phyloP scores from a whole-genome alignment of 1,140 invertebrate species.

The Nasonia longicornis region DNA sequence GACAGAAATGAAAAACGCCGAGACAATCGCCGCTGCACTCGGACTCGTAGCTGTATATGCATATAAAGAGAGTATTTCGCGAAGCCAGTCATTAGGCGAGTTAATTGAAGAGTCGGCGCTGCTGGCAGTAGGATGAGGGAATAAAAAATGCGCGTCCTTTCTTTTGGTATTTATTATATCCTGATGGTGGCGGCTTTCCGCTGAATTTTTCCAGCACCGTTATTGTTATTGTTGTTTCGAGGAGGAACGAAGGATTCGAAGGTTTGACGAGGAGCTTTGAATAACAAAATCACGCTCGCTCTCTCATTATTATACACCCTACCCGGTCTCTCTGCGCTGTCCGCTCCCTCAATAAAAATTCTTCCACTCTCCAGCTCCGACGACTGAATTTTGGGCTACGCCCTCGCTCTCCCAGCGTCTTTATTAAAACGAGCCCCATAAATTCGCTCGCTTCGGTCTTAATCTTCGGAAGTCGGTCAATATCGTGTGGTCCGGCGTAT shows the following conservation, averaged over 20 bases:
- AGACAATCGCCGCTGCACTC: neutral
- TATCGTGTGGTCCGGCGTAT: neutral
- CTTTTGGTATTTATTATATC: neutral
- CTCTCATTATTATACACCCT: too few relatives aligned
- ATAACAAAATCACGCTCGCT: too few relatives aligned
- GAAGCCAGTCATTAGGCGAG: conserved; percentile 8
- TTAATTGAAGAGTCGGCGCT: neutral
- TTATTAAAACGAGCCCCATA: neutral
- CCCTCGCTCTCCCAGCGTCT: too few relatives aligned
- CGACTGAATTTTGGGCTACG: too few relatives aligned
- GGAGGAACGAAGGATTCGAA: neutral
- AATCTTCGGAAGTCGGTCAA: neutral
- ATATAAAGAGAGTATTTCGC: conserved; percentile 2
- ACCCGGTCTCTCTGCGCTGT: too few relatives aligned
- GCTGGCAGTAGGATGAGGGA: neutral
- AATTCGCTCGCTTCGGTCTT: neutral
- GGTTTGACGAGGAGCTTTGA: neutral
- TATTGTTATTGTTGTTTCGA: neutral
- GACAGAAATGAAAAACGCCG: conserved; percentile 17
- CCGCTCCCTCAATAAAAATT: too few relatives aligned
- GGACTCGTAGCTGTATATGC: neutral
- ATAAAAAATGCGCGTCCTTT: neutral
- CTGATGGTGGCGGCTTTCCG: neutral
- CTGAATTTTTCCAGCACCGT: neutral
- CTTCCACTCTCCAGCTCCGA: too few relatives aligned